Evolutionary conservation across 2,888 invertebrate genomes (phyloP).

Genomic region (Deilephila porcellus): DNA sequence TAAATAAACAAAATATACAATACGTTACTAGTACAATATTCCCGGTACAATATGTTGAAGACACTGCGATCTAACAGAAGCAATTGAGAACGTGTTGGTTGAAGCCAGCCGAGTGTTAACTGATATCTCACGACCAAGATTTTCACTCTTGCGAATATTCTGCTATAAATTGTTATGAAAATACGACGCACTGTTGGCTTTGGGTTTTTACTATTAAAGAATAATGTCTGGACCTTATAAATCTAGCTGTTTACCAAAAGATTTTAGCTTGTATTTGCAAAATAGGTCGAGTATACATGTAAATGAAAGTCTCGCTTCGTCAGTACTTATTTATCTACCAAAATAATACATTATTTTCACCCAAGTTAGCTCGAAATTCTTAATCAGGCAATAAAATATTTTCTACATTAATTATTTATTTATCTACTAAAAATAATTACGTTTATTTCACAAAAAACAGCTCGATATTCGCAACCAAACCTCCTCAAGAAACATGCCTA

Average conservation of each 20-base stretch:
- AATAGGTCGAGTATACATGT: no score
- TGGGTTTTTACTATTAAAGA: background rate
- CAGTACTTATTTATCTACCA: no score
- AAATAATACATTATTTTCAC: no score
- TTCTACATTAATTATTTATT: no score
- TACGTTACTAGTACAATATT: conserved; percentile 1
- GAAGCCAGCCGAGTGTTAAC: conserved; percentile 3
- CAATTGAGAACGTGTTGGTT: conserved; percentile 2
- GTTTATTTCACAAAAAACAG: background rate
- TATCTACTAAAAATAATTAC: no score
- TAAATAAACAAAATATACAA: background rate
- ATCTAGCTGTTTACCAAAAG: background rate
- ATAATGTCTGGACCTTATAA: background rate
- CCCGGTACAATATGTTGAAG: background rate
- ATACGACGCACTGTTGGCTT: background rate
- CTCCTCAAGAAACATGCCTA: background rate
- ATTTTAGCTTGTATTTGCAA: no score
- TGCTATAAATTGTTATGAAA: no score
- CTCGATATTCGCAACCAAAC: background rate
- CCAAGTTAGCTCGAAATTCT: no score
- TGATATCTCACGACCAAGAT: background rate
- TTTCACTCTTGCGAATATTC: background rate
- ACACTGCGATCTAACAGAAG: conserved; percentile 9
- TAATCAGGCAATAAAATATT: no score
- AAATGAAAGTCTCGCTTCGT: no score